A percentile compares a stretch with the other conserved stretches of the same genome.
Evolutionary conservation across 1,140 invertebrate species (phyloP).

Genomic region (Achatina immaculata): DNA sequence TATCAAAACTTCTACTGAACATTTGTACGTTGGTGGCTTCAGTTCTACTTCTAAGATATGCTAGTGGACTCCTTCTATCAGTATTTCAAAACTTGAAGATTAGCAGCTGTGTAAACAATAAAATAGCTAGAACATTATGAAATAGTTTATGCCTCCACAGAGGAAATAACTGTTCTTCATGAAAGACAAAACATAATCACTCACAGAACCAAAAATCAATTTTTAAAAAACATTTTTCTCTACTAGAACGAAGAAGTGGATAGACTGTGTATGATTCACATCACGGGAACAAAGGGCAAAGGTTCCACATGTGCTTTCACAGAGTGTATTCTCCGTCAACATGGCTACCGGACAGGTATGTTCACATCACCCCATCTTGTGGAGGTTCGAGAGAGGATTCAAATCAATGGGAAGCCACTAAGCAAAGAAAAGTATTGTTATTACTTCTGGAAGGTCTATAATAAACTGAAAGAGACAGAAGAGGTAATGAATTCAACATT

Average conservation of each 20-base stretch:
- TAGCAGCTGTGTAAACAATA: no score
- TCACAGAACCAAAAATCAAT: no score
- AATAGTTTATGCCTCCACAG: no score
- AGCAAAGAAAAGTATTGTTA: constrained; percentile 80
- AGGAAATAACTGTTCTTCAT: no score
- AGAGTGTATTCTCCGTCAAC: constrained; percentile 88
- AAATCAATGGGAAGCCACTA: constrained; percentile 87
- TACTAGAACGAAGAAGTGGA: constrained; percentile 72
- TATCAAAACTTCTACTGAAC: no score
- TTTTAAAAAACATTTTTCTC: no score
- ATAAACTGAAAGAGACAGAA: constrained; percentile 71
- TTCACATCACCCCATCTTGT: constrained; percentile 94
- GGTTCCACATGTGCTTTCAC: constrained; percentile 92
- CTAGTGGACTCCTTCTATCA: no score
- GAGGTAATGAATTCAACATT: constrained; percentile 1
- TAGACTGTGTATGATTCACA: constrained; percentile 87
- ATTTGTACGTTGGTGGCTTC: no score
- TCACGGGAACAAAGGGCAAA: constrained; percentile 95
- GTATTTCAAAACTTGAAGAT: no score
- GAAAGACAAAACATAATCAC: no score
- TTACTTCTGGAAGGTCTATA: constrained; percentile 88
- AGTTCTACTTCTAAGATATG: no score
- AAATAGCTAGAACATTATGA: no score
- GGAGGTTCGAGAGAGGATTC: constrained; percentile 90
- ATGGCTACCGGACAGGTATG: constrained; percentile 90